Base-by-base conservation (phyloP, 2,888 invertebrate species). In the Busseola fusca region DNA sequence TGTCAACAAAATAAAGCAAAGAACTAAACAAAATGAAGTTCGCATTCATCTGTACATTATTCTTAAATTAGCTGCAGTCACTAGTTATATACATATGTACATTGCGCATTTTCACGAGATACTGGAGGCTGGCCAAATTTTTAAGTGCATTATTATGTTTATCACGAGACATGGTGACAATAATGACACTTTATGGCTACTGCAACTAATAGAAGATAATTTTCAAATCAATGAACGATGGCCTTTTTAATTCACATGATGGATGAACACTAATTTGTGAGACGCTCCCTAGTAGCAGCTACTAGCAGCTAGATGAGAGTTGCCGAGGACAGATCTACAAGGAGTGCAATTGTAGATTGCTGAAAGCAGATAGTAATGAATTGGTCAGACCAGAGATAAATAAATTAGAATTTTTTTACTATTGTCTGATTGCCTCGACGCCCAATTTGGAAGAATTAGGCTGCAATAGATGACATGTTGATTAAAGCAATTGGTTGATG, bases 121-220 rank as follows among this genome's bases (percentile, higher is more conserved):
- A 82, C 86, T 92, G 92, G 92, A 89, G 67, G 16, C 30, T 34
- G 37, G 80, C 91, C 91, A 91, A 87, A 85, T 77, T 72, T 76
- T 79, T 74, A 76, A 87, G 84, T 82, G 86, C 80, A 80, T 80
- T 83, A 81, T 74, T 82, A 78, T 72, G 74, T 76, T 83, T 81
- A 76, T 74, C 50, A 72, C 69, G 34, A 48, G 74, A 66, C 62
- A 56, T 54, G 34, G 58, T 71, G 68, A 62, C 75, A 76, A 78
- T 73, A 69, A 78, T 81, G 75, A 67, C 73, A 76, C 42, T 76
- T 77, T 78, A 80, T 72, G 64, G 25, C 30, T 37, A 37, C 14
- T 6, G 34, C 16, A 57, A 58, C 54, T 65, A 65, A 80, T 62
- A 21, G 50, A 60, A 57, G 18, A 21, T 16, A 52, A 62, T 74